Conservation (phyloP, 2,888 invertebrate species). For the Chaetogeoica ovagalla region DNA sequence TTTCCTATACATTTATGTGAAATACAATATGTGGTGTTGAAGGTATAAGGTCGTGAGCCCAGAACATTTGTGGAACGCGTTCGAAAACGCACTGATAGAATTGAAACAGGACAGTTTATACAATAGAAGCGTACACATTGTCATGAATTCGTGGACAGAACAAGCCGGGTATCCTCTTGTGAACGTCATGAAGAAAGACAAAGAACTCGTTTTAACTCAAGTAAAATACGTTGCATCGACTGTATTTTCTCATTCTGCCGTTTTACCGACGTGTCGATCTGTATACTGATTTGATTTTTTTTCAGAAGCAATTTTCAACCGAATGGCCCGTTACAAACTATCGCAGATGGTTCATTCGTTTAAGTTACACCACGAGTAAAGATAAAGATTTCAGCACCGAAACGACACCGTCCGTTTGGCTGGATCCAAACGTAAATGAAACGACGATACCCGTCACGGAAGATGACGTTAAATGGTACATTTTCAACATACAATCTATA, state of each 20-base stretch:
- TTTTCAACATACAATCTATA: conserved; percentile 67
- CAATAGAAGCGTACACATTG: conserved; percentile 67
- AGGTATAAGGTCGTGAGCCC: conserved; percentile 48
- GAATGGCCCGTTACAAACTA: background rate
- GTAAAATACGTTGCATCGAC: conserved; percentile 57
- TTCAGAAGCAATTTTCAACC: conserved; percentile 15
- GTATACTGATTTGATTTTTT: background rate
- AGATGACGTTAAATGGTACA: conserved; percentile 62
- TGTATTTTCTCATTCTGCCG: too few species aligned
- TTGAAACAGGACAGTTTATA: conserved; percentile 62
- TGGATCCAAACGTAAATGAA: conserved; percentile 52
- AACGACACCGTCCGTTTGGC: conserved; percentile 54
- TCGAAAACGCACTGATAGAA: conserved; percentile 67
- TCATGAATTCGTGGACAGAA: conserved; percentile 87
- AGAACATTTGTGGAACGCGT: conserved; percentile 54
- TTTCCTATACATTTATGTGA: too few species aligned
- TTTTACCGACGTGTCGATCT: background rate
- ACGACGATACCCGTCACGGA: conserved; percentile 57
- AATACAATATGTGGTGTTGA: too few species aligned
- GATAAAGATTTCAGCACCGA: conserved; percentile 54
- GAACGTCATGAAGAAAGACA: conserved; percentile 65
- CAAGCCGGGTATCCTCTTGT: conserved; percentile 83
- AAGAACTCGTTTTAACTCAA: conserved; percentile 62
- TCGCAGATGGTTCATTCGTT: conserved; percentile 67
- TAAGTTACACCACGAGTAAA: conserved; percentile 62